Percentiles rank a stretch among this genome's conserved stretches.
Conservation (phyloP, 2,797 vertebrate species). For the Kryptolebias ocellatus region DNA sequence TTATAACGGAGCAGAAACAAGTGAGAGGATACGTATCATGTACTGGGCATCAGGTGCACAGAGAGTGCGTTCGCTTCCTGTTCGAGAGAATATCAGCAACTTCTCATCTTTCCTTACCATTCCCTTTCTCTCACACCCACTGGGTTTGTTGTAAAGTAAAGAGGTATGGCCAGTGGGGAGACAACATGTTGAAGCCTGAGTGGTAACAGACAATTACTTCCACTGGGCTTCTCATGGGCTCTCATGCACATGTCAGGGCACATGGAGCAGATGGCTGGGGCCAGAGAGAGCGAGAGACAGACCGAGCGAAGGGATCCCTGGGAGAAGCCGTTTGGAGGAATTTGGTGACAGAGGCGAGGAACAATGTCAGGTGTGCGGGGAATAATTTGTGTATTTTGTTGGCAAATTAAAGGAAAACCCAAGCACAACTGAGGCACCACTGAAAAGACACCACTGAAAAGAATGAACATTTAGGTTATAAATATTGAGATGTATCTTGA, state of each 20-base stretch:
- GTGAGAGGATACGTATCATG: background rate
- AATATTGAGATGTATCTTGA: background rate
- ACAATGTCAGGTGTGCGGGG: constrained; percentile 17
- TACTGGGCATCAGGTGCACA: constrained; percentile 43
- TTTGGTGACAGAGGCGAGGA: constrained; percentile 28
- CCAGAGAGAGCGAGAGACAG: constrained; percentile 29
- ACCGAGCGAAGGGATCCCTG: constrained; percentile 29
- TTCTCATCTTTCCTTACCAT: constrained; percentile 21
- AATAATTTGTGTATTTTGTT: background rate
- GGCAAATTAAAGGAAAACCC: background rate
- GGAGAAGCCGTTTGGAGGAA: constrained; percentile 32
- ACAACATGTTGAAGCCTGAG: constrained; percentile 75
- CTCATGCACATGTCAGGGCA: constrained; percentile 73
- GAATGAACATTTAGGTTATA: background rate
- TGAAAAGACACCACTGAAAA: background rate
- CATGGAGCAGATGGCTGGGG: constrained; percentile 75
- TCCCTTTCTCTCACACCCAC: constrained; percentile 28
- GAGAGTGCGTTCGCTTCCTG: constrained; percentile 25
- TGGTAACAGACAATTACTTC: constrained; percentile 77
- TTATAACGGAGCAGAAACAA: no score
- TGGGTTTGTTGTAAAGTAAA: constrained; percentile 55
- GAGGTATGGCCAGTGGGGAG: constrained; percentile 71
- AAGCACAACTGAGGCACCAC: constrained; percentile 3
- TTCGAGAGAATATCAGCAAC: constrained; percentile 41
- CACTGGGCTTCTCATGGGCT: constrained; percentile 74